These are phyloP conservation scores for Dryomyza anilis DNA, from an alignment of 2,888 invertebrate species.

Conservation along the genomic window DNA sequence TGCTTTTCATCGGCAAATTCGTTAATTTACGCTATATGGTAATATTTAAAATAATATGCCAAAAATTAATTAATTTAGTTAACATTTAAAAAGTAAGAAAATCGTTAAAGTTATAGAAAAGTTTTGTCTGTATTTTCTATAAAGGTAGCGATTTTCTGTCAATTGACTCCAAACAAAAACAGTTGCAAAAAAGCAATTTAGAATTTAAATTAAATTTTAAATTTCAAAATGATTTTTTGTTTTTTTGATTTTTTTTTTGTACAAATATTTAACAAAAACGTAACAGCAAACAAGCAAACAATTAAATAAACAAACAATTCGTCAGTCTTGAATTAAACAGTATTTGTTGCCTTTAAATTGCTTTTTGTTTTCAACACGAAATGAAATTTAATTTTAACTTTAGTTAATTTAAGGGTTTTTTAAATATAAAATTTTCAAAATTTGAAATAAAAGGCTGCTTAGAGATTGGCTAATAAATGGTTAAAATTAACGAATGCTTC, in stretches of 20 bases:
- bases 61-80: neutral
- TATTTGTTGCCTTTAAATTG: conserved; percentile 4
- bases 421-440: too few relatives aligned
- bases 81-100: neutral
- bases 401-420: too few relatives aligned
- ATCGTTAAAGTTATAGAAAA: neutral
- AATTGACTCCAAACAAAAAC: too few relatives aligned
- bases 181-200: neutral
- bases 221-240: neutral
- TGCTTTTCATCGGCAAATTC: neutral
- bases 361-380: too few relatives aligned
- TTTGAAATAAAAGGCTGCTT: too few relatives aligned
- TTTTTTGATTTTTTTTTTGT: neutral
- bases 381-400: too few relatives aligned
- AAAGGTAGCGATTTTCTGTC: too few relatives aligned
- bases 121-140: too few relatives aligned
- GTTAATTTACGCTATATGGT: neutral
- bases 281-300: conserved; percentile 15
- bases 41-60: neutral
- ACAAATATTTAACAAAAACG: too few relatives aligned
- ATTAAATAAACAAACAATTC: conserved; percentile 10
- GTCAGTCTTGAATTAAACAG: conserved; percentile 20
- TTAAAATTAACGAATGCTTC: too few relatives aligned
- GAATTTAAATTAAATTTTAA: neutral
- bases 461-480: too few relatives aligned